Base-by-base conservation (phyloP, 2,113 vertebrate genomes). In the Xiphorhynchus elegans region DNA sequence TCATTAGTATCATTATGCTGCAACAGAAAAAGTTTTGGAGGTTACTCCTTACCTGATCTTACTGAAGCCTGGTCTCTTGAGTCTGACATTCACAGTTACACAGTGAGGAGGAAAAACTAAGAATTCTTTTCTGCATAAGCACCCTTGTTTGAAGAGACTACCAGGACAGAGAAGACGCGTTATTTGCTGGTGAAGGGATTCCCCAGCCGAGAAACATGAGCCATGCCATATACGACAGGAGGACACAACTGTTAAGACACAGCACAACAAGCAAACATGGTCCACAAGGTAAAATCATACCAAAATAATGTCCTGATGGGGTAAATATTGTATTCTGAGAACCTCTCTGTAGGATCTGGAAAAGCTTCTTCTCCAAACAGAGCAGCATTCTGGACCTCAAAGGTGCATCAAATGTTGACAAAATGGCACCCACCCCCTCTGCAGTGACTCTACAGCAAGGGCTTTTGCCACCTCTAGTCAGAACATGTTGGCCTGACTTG, bases 161-260 rank as follows among this genome's bases (percentile, higher is more conserved):
- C 7, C 8, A 17, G 56, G 17, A 12, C 2, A 63, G 9, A 23
- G 69, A 66, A 74, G 23, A 35, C 1, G 0, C 17, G 1, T 46
- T 62, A 14, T 53, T 76, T 76, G 9, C 49, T 90, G 17, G 14
- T 77, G 47, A 49, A 68, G 24, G 20, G 29, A 47, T 66, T 89
- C 47, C 35, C 42, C 46, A 53, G 14, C 17, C 9, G 46, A 55
- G 50, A 53, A 74, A 23, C 11, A 15, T 1, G 1, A 81, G 4
- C n/a, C 42, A 3, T 63, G 20, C 24, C 14, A 33, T 69, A 10
- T 21, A 35, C 19, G 31, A 12, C 16, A 37, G 6, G 13, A 63
- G 5, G 15, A 49, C 15, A 58, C 17, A 16, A 35, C 40, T 25
- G 4, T 10, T 73, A 59, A 60, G 69, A 35, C 17, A 46, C 7